A percentile compares a stretch with the other conserved stretches of the same genome.
Conservation (phyloP, 2,888 invertebrate genomes). For the Spilarctia lutea region DNA sequence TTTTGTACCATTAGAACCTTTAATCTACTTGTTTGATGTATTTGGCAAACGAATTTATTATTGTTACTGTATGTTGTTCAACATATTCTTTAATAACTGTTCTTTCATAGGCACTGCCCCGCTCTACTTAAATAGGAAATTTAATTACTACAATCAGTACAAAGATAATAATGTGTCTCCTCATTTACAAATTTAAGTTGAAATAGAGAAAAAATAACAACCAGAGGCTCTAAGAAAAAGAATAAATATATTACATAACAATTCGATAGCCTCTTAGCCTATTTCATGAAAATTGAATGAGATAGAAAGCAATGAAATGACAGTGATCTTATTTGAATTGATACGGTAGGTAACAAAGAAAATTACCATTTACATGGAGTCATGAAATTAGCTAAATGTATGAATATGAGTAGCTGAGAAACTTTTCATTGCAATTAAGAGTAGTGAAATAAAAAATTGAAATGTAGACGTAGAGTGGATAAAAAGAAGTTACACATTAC, state of each 20-base stretch:
- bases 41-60: neutral
- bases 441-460: neutral
- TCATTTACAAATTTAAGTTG: neutral
- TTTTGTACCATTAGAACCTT: neutral
- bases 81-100: neutral
- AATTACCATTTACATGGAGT: constrained; percentile 59
- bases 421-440: neutral
- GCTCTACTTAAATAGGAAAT: neutral
- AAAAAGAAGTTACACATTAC: neutral
- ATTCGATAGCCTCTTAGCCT: constrained; percentile 29
- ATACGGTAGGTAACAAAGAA: constrained; percentile 63
- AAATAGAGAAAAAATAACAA: neutral
- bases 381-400: constrained; percentile 30
- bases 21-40: neutral
- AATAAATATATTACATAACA: constrained; percentile 23
- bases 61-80: neutral
- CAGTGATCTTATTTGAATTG: constrained; percentile 66
- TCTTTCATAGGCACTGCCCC: neutral
- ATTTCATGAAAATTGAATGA: constrained; percentile 58
- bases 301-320: constrained; percentile 57
- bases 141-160: neutral
- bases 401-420: neutral
- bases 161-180: neutral
- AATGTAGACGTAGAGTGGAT: too few relatives aligned
- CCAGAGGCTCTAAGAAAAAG: neutral